Conservation (phyloP, 2,113 vertebrate species). For the Tragulus kanchil region DNA sequence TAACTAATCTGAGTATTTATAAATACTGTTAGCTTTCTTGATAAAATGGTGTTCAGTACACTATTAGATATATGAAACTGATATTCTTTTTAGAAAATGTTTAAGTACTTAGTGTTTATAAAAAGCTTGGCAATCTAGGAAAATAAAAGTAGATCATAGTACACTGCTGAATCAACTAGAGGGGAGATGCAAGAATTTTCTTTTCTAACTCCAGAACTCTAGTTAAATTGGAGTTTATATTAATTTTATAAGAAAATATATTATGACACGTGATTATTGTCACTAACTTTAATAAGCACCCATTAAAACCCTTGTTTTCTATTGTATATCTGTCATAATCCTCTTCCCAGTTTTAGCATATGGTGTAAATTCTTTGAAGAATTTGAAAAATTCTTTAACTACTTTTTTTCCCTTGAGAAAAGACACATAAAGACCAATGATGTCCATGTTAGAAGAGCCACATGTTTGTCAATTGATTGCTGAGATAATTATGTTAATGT, state of each 20-base stretch:
- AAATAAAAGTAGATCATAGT: neutral
- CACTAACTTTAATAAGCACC: neutral
- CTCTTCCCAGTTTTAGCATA: neutral
- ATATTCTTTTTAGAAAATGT: neutral
- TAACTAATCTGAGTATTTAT: neutral
- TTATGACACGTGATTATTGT: neutral
- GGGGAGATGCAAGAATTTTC: neutral
- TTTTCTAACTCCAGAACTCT: neutral
- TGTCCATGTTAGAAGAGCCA: neutral
- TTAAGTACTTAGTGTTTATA: neutral
- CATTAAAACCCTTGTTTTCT: neutral
- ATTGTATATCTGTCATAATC: neutral
- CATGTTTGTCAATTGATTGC: neutral
- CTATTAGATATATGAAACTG: neutral
- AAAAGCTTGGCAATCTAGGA: neutral
- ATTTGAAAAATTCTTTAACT: neutral
- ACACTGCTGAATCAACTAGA: neutral
- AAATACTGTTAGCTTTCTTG: neutral
- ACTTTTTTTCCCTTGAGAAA: neutral
- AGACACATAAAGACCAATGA: neutral
- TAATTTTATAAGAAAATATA: neutral
- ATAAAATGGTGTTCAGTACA: neutral
- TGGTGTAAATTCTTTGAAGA: neutral
- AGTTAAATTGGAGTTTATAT: neutral
- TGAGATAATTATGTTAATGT: neutral